Evolutionary conservation across 2,797 vertebrate genomes (phyloP).

Genomic region (Pristis pectinata): DNA sequence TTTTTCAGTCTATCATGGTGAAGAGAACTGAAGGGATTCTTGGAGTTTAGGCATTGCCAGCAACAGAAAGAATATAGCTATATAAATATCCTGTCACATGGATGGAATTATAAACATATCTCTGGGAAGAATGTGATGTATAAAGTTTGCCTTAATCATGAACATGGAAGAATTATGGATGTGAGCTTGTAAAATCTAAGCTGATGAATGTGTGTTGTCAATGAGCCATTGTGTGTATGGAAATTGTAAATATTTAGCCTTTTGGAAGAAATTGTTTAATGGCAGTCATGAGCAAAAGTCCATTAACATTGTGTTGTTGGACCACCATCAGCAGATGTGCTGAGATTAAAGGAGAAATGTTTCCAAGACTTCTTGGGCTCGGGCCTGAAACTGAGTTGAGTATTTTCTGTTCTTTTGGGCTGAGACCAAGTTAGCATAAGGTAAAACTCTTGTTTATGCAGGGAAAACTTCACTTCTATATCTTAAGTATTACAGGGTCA

Average conservation of each 20-base stretch:
- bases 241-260: background rate
- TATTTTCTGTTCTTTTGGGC: background rate
- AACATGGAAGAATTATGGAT: background rate
- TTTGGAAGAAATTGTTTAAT: background rate
- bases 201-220: background rate
- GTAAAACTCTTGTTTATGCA: background rate
- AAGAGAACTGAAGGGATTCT: no score
- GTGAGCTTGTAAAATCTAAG: background rate
- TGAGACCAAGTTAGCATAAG: background rate
- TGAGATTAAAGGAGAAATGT: background rate
- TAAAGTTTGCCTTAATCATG: background rate
- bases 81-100: background rate
- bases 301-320: background rate
- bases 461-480: background rate
- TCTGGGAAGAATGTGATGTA: background rate
- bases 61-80: background rate
- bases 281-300: background rate
- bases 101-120: background rate
- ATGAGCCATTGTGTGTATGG: background rate
- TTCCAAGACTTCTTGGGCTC: background rate
- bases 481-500: background rate
- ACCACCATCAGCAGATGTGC: background rate
- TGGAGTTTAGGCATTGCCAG: background rate
- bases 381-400: background rate
- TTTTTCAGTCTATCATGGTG: no score